Evolutionary conservation across 2,113 vertebrate genomes (phyloP), one percentile per base, ranked within the genome.

Genomic region (Etheostoma spectabile): DNA sequence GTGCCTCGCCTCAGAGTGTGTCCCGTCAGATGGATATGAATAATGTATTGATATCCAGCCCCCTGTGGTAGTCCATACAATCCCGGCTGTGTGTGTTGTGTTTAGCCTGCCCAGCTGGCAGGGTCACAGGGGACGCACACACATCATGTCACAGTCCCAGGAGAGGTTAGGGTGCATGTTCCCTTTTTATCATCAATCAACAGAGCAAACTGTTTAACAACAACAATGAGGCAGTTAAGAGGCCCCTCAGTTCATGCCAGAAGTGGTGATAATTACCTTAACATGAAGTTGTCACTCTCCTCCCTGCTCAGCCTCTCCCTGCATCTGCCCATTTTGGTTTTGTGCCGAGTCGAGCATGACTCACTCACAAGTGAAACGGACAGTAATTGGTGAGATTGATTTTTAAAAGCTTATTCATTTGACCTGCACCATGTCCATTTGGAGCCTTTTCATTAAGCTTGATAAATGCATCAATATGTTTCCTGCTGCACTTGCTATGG

Each of bases 231-330:
- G 88, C 90, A 64, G 84, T 83, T 89, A 87, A 92, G 89, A 91
- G 88, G 88, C 82, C 87, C 87, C 83, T 83, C 76, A 13, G 83
- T 74, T 91, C 91, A 82, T 88, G 90, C 89, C 91, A 91, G 90
- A 88, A 93, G 89, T 94, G 92, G 85, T 93, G 93, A 94, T 95
- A 94, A 95, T 94, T 93, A 94, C 92, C 93, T 81, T 91, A 92
- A 94, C 93, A 95, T 93, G 91, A 92, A 93, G 92, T 93, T 94
- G 91, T 93, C 93, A 93, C 79, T 86, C 88, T 66, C 65, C 71
- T 60, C 78, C 79, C 85, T 81, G 83, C 51, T 56, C 66, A 21
- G 53, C 71, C 65, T 65, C 73, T 69, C 62, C n/a, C 77, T 30
- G 77, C 88, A 89, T 90, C 88, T 92, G 90, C 85, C 87, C 76